Evolutionary conservation across 2,888 invertebrate species (phyloP).

Genomic region (Entomobrya multifasciata): DNA sequence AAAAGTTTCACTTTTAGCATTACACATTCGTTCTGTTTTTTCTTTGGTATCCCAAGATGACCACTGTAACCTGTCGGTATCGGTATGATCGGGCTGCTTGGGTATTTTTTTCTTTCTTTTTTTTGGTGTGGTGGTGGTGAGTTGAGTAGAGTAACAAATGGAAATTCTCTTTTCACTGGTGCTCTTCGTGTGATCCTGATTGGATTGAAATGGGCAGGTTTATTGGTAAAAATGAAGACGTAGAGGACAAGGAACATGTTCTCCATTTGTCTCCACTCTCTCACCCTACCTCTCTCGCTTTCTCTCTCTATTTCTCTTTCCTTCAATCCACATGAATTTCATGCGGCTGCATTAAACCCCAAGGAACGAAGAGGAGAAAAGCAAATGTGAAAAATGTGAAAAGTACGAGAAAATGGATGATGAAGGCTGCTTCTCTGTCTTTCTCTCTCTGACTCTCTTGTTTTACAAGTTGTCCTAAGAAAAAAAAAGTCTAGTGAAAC

Average conservation of each 20-base stretch:
- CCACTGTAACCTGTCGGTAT: not conserved
- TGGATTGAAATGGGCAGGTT: slow-evolving; percentile 75
- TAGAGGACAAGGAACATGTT: slow-evolving; percentile 42
- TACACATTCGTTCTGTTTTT: not conserved
- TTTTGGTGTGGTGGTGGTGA: too few species aligned
- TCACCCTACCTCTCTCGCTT: not conserved
- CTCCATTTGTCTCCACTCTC: slow-evolving; percentile 9
- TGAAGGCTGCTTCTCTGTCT: slow-evolving; percentile 16
- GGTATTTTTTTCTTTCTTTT: not conserved
- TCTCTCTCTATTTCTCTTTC: not conserved
- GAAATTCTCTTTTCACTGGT: not conserved
- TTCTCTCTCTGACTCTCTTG: slow-evolving; percentile 3
- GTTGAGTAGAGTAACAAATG: too few species aligned
- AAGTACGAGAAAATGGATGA: slow-evolving; percentile 50
- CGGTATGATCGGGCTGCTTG: not conserved
- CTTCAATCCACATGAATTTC: not conserved
- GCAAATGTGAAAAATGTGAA: not conserved
- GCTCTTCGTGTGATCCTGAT: slow-evolving; percentile 45
- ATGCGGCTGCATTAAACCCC: not conserved
- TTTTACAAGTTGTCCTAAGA: not conserved
- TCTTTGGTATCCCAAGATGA: slow-evolving; percentile 17
- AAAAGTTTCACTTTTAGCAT: not conserved
- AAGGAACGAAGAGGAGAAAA: not conserved
- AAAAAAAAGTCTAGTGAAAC: not conserved
- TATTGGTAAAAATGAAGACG: slow-evolving; percentile 73